Evolutionary conservation across 2,113 vertebrate genomes (phyloP).

Genomic region (Heptranchias perlo): DNA sequence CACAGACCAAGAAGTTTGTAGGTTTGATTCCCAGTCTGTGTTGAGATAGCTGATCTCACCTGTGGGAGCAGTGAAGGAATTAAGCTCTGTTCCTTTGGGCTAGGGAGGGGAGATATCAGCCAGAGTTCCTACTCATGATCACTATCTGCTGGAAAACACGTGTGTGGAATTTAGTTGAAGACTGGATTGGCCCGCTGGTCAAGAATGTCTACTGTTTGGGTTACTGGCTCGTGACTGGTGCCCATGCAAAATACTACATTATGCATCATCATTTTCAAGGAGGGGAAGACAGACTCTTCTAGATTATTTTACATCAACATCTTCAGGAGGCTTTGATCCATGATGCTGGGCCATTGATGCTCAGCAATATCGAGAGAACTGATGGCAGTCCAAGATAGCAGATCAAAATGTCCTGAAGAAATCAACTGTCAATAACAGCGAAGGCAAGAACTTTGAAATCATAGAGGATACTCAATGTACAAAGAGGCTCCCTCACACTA

Average conservation of each 20-base stretch:
- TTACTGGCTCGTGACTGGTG: background rate
- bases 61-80: background rate
- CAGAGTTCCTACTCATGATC: background rate
- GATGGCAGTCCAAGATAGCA: background rate
- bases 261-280: background rate
- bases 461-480: slow-evolving; percentile 12
- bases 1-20: background rate
- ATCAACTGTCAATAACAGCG: background rate
- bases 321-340: background rate
- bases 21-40: background rate
- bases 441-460: background rate
- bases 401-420: slow-evolving; percentile 3
- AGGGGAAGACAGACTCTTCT: background rate
- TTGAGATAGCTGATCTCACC: background rate
- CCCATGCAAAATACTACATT: background rate
- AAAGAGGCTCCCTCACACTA: slow-evolving; percentile 7
- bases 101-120: background rate
- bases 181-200: background rate
- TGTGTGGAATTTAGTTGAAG: background rate
- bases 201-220: background rate
- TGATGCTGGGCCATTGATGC: too few species aligned
- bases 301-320: background rate
- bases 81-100: background rate
- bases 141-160: background rate
- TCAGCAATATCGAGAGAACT: background rate